phyloP scores from a whole-genome alignment of 2,113 vertebrate genomes.

The Phylloscopus whistleri region DNA sequence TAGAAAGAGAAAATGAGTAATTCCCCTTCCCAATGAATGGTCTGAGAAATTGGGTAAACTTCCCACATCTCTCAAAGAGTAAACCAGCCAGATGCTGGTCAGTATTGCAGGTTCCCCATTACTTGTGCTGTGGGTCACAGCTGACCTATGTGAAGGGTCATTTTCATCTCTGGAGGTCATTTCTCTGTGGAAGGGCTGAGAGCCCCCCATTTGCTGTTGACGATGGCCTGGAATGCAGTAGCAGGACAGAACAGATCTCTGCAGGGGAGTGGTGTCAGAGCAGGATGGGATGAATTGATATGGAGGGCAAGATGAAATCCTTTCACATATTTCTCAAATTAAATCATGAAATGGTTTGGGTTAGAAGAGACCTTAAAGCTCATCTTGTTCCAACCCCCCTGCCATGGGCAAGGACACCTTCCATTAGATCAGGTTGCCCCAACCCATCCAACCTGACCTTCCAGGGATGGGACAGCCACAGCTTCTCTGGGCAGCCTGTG shows the following conservation, averaged over 20 bases:
- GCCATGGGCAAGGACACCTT: neutral
- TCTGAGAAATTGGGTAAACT: neutral
- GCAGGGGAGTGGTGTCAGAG: neutral
- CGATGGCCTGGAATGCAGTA: neutral
- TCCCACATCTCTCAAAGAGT: neutral
- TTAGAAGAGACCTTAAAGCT: neutral
- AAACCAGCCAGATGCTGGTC: neutral
- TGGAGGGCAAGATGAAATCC: neutral
- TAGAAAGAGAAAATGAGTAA: neutral
- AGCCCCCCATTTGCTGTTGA: neutral
- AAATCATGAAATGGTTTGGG: neutral
- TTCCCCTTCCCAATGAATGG: neutral
- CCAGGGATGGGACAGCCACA: neutral
- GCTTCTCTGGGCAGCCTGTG: neutral
- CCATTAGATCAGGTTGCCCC: fast-evolving
- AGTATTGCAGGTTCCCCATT: neutral
- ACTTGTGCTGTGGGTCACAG: neutral
- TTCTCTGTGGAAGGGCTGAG: neutral
- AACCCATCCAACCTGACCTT: neutral
- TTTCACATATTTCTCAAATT: neutral
- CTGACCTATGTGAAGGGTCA: neutral
- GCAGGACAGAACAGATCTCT: neutral
- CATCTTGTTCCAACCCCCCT: neutral
- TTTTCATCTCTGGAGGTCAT: neutral
- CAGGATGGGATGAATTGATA: neutral